Percentiles rank a stretch among this genome's conserved stretches.
phyloP scores from a whole-genome alignment of 2,888 invertebrate species.

The Morpho helenor region DNA sequence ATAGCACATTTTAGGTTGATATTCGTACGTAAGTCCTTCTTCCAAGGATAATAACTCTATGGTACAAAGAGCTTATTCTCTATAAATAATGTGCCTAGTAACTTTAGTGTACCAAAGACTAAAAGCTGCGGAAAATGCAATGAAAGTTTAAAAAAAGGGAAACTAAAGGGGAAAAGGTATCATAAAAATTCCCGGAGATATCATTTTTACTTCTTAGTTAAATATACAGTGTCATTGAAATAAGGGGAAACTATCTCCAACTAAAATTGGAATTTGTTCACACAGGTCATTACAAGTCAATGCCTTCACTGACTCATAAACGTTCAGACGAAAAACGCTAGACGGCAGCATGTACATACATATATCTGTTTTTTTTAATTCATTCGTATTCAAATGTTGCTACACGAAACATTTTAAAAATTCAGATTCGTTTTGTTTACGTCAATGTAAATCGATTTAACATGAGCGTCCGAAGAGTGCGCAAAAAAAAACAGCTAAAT shows the following conservation, averaged over 20 bases:
- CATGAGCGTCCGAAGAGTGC: background rate
- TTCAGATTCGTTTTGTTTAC: constrained; percentile 1
- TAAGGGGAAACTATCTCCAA: background rate
- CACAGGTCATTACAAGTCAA: constrained; percentile 16
- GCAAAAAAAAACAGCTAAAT: background rate
- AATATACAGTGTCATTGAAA: background rate
- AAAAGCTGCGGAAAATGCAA: too few relatives aligned
- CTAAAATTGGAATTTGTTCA: background rate
- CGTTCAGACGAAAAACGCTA: constrained; percentile 4
- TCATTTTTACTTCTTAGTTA: too few relatives aligned
- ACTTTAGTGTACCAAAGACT: too few relatives aligned
- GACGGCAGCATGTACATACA: background rate
- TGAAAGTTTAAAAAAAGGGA: too few relatives aligned
- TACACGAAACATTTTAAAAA: background rate
- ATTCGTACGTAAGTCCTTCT: too few relatives aligned
- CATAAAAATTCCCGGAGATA: too few relatives aligned
- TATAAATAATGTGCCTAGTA: too few relatives aligned
- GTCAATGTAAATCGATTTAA: constrained; percentile 3
- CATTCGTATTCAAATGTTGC: too few relatives aligned
- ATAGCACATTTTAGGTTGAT: too few relatives aligned
- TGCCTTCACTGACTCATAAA: constrained; percentile 15
- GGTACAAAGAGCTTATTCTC: too few relatives aligned
- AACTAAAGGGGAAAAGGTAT: too few relatives aligned
- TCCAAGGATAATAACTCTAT: too few relatives aligned
- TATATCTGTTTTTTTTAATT: background rate